These are phyloP conservation scores for Hyla sarda DNA, from an alignment of 2,113 vertebrate species.

Conservation along the genomic window DNA sequence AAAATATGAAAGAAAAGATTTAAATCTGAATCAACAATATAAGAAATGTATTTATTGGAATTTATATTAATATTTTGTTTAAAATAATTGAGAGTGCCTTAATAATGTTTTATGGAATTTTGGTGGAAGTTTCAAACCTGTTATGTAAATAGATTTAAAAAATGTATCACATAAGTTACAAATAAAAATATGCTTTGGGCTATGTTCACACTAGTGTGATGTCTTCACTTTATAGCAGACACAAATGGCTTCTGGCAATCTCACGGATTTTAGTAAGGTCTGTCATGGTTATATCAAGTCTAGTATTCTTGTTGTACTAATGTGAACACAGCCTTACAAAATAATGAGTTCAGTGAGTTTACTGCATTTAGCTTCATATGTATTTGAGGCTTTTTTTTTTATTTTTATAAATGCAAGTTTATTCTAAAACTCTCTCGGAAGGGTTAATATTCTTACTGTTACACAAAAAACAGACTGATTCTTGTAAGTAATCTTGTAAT, in stretches of 20 bases:
- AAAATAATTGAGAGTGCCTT: not conserved
- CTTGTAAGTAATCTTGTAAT: no score
- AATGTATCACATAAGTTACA: not conserved
- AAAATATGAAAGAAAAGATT: not conserved
- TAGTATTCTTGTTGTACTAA: not conserved
- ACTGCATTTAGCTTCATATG: not conserved
- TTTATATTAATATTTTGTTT: not conserved
- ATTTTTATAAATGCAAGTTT: not conserved
- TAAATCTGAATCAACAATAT: not conserved
- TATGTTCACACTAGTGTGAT: not conserved
- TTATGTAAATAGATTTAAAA: not conserved
- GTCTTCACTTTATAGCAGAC: not conserved
- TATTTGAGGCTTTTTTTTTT: no score
- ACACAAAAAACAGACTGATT: not conserved
- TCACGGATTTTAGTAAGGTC: not conserved
- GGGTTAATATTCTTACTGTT: not conserved
- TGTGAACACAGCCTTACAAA: not conserved
- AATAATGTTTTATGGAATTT: not conserved
- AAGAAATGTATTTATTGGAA: not conserved
- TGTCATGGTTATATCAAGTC: no score
- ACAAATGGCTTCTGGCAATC: not conserved
- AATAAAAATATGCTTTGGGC: not conserved
- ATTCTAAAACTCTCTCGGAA: not conserved
- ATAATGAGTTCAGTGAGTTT: not conserved
- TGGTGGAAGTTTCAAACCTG: not conserved